A percentile compares a stretch with the other conserved stretches of the same genome.
These are phyloP conservation scores for Pangasius macronema DNA, from an alignment of 2,797 vertebrate species.

Conservation along the genomic window DNA sequence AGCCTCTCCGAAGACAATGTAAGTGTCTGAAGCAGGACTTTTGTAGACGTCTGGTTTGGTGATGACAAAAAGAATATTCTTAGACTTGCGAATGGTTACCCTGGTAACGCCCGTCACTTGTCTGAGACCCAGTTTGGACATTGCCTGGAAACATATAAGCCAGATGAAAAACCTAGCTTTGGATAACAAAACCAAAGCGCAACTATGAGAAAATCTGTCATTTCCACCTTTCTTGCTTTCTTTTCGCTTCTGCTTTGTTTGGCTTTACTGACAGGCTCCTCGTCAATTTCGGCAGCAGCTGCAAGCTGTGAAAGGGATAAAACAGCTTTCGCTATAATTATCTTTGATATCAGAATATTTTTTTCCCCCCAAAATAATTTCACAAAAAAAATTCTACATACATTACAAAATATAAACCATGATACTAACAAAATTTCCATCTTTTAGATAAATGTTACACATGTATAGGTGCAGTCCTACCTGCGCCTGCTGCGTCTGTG, in stretches of 20 bases:
- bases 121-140: conserved; percentile 97
- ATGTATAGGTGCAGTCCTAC: conserved; percentile 65
- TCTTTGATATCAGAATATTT: neutral
- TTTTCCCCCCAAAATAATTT: neutral
- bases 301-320: conserved; percentile 79
- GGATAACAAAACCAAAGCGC: neutral
- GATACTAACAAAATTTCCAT: neutral
- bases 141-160: conserved; percentile 76
- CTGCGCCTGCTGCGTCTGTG: conserved; percentile 97
- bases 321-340: neutral
- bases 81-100: conserved; percentile 98
- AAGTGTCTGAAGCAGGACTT: conserved; percentile 97
- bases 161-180: neutral
- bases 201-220: neutral
- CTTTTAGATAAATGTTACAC: neutral
- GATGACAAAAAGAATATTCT: conserved; percentile 98
- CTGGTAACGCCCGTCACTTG: conserved; percentile 98
- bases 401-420: neutral
- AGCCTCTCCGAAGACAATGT: conserved; percentile 97
- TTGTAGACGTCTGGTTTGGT: conserved; percentile 99
- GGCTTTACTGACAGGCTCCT: conserved; percentile 99
- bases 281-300: conserved; percentile 95
- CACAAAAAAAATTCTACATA: neutral
- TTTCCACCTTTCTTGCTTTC: conserved; percentile 92
- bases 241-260: conserved; percentile 99